Percentiles rank a stretch among this genome's conserved stretches.
Conservation (phyloP, 2,113 vertebrate genomes). For the Hippoglossus stenolepis region DNA sequence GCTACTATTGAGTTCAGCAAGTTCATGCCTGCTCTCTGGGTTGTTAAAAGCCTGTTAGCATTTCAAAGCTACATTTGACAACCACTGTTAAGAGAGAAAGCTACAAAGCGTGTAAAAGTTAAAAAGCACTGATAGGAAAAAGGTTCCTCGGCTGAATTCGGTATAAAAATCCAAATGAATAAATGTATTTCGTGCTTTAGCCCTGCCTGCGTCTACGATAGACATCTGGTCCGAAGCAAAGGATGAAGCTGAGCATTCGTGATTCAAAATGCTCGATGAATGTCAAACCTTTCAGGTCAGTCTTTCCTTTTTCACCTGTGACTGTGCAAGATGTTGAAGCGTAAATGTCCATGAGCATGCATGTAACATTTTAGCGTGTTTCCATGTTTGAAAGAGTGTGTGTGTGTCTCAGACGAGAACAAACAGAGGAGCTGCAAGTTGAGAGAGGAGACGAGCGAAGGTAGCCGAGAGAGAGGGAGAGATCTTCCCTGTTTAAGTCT, state of each 20-base stretch:
- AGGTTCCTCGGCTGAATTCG: conserved; percentile 23
- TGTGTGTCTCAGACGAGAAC: conserved; percentile 17
- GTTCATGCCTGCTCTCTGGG: background rate
- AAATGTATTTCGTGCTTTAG: background rate
- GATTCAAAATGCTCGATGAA: conserved; percentile 3
- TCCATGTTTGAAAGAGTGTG: background rate
- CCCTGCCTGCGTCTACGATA: too few species aligned
- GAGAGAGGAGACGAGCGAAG: background rate
- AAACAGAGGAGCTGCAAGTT: conserved; percentile 31
- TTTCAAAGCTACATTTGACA: conserved; percentile 22
- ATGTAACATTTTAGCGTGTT: background rate
- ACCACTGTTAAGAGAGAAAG: background rate
- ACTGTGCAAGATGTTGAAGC: conserved; percentile 21
- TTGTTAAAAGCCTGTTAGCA: conserved; percentile 7
- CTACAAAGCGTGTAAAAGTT: background rate
- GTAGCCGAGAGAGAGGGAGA: conserved; percentile 23
- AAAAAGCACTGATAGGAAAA: conserved; percentile 19
- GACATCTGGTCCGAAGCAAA: conserved; percentile 17
- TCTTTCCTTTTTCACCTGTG: background rate
- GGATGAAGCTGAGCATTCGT: conserved; percentile 8
- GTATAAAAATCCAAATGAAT: background rate
- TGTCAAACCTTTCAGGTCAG: conserved; percentile 17
- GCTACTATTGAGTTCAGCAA: background rate
- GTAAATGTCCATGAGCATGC: conserved; percentile 1
- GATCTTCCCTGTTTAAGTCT: conserved; percentile 63